Evolutionary conservation across 2,113 vertebrate species (phyloP), one percentile per base, ranked within the genome.

Genomic region (Gymnarchus niloticus): DNA sequence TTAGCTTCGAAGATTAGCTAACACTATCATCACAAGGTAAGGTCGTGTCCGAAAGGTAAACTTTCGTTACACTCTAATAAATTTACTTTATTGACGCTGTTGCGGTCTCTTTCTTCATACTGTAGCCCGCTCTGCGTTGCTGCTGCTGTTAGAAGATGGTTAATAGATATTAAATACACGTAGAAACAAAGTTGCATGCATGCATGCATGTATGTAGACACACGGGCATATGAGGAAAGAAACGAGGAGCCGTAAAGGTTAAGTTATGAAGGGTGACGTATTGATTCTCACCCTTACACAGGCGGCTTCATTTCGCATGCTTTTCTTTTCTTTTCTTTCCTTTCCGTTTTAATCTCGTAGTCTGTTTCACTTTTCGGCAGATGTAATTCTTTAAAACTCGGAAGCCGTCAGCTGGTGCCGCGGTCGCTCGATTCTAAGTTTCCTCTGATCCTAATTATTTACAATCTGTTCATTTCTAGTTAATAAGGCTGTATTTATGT

Each of bases 1-100:
- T 85, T 48, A 54, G 46, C 86, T 85, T 73, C 69, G 84, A 85
- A 61, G 51, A 17, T 52, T 49, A 76, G 59, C 57, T 87, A 49
- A 51, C 52, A 59, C n/a, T 23, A 80, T 19, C 77, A 9, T 21
- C 8, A 23, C 54, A 87, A 88, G 87, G 88, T 88, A 90, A 76
- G 85, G 81, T 21, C 57, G 19, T 17, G n/a, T 65, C 65, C 23
- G 52, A 19, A 83, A 19, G 6, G 51, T 23, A 78, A 56, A 41
- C 28, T 37, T 83, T 8, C 77, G 6, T 81, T 77, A 23, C 33
- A 77, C 21, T 77, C 44, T 10, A 78, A 46, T 3, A n/a, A 0
- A 10, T 48, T 78, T 78, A 17, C 19, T 69, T 69, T 37, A 37
- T 17, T 17, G 28, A 37, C 6, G 3, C 17, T 23, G 28, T 23